A percentile compares a stretch with the other conserved stretches of the same genome.
phyloP scores from a whole-genome alignment of 1,140 invertebrate genomes.

The Patella vulgata region DNA sequence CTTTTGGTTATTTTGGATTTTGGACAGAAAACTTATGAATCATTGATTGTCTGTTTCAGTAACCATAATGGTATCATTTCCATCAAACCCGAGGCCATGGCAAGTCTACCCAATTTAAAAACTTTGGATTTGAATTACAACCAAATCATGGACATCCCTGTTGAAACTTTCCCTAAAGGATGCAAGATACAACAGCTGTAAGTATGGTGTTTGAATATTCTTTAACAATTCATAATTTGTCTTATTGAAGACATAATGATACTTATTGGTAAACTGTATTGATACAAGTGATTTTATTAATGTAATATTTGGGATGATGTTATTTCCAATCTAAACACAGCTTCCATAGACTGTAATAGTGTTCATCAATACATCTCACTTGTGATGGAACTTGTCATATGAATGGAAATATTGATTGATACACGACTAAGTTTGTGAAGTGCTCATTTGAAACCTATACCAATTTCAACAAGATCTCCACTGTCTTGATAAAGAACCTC shows the following conservation, averaged over 20 bases:
- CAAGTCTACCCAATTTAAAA: constrained; percentile 33
- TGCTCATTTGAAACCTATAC: too few species aligned
- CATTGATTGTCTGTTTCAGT: too few species aligned
- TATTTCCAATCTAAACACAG: not conserved
- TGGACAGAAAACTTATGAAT: too few species aligned
- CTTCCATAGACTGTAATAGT: too few species aligned
- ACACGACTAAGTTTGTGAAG: too few species aligned
- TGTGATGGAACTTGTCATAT: too few species aligned
- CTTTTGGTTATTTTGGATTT: too few species aligned
- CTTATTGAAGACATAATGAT: not conserved
- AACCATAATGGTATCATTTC: constrained; percentile 44
- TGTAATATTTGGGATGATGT: not conserved
- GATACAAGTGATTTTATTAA: not conserved
- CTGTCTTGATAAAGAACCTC: too few species aligned
- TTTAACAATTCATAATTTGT: not conserved
- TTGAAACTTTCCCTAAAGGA: constrained; percentile 45
- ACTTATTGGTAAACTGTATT: not conserved
- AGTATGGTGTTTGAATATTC: constrained; percentile 26
- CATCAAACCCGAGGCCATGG: constrained; percentile 31
- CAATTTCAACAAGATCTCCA: too few species aligned
- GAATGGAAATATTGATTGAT: too few species aligned
- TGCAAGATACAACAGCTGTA: constrained; percentile 47
- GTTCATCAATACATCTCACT: too few species aligned
- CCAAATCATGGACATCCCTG: constrained; percentile 41
- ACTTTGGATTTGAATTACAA: constrained; percentile 46